These are phyloP conservation scores for Chloroceryle aenea DNA, from an alignment of 2,113 vertebrate species.

Conservation along the genomic window DNA sequence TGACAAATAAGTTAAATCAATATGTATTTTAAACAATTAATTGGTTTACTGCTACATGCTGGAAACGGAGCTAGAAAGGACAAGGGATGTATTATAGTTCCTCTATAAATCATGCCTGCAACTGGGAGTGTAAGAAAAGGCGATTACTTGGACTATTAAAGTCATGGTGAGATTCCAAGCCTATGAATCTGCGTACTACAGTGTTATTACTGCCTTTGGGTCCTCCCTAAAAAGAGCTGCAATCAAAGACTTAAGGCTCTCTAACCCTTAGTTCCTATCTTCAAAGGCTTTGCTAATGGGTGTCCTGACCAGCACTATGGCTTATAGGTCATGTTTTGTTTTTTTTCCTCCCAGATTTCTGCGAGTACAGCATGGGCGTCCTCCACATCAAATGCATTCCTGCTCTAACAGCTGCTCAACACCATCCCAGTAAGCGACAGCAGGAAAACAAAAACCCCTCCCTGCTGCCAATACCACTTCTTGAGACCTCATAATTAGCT, in stretches of 20 bases:
- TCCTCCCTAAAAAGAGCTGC: conserved; percentile 32
- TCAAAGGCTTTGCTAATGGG: conserved; percentile 57
- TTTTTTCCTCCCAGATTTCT: not conserved
- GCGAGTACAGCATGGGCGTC: not conserved
- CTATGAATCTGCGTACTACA: conserved; percentile 5
- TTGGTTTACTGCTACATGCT: not conserved
- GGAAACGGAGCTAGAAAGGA: not conserved
- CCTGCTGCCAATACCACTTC: not conserved
- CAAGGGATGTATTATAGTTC: not conserved
- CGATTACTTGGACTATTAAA: conserved; percentile 3
- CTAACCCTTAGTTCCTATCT: conserved; percentile 45
- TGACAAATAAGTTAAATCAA: not conserved
- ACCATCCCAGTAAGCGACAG: not conserved
- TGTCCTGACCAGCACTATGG: not conserved
- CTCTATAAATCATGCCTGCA: not conserved
- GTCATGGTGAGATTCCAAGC: conserved; percentile 30
- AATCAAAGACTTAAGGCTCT: conserved; percentile 34
- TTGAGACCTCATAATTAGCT: not conserved
- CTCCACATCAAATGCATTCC: conserved; percentile 52
- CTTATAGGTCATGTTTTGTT: not conserved
- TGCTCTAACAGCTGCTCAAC: not conserved
- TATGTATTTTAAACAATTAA: not conserved
- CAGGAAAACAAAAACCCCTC: not conserved
- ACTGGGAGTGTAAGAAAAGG: not conserved
- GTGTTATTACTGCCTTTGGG: conserved; percentile 17